phyloP scores from a whole-genome alignment of 2,113 vertebrate species.

The Callorhinus ursinus region DNA sequence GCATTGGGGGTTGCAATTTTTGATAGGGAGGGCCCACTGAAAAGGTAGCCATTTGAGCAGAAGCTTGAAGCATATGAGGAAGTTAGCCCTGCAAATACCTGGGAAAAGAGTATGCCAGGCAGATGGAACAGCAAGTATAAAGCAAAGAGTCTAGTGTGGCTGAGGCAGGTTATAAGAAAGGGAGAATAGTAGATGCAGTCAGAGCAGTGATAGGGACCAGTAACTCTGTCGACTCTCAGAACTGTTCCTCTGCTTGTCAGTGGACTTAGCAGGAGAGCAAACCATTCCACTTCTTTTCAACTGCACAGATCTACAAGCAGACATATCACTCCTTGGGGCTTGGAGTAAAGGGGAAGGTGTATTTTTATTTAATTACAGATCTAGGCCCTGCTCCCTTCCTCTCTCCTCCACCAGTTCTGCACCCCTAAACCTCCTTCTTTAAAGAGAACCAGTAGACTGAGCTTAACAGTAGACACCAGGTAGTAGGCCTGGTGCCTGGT shows the following conservation, averaged over 20 bases:
- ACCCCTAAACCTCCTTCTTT: background rate
- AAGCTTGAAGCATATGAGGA: background rate
- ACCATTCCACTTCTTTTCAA: background rate
- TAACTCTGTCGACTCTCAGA: background rate
- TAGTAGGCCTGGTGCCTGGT: background rate
- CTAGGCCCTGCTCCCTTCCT: background rate
- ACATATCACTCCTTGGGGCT: background rate
- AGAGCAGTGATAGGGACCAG: background rate
- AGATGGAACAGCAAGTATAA: background rate
- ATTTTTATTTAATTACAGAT: constrained; percentile 50
- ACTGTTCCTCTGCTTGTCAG: background rate
- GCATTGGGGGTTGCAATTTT: background rate
- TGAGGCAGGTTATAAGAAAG: background rate
- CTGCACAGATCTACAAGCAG: background rate
- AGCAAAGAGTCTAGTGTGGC: background rate
- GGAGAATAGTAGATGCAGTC: background rate
- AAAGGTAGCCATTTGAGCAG: constrained; percentile 11
- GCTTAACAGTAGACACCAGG: background rate
- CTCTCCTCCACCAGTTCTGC: background rate
- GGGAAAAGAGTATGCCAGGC: background rate
- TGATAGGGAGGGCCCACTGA: background rate
- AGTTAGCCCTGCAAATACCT: background rate
- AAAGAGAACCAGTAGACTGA: background rate
- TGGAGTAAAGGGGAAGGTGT: background rate
- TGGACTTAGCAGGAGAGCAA: background rate